Evolutionary conservation across 2,888 invertebrate species (phyloP).

Genomic region (Helleia helle): DNA sequence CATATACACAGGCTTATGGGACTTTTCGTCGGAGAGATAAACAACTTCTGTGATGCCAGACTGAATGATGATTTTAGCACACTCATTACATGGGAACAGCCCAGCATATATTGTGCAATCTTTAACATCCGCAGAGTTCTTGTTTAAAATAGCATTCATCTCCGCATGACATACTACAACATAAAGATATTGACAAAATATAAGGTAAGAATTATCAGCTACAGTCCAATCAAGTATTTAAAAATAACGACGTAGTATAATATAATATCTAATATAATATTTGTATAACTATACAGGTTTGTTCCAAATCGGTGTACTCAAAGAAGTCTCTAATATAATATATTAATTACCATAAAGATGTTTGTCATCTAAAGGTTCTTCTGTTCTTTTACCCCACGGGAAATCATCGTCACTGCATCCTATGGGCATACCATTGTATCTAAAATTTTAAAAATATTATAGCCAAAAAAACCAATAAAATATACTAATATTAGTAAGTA

Average conservation of each 20-base stretch:
- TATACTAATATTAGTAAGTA: no score
- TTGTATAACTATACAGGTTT: no score
- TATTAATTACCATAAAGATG: conserved; percentile 82
- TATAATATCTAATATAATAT: no score
- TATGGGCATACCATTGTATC: conserved; percentile 96
- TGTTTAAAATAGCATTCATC: conserved; percentile 96
- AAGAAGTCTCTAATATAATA: background rate
- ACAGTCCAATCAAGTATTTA: background rate
- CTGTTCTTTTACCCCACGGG: conserved; percentile 86
- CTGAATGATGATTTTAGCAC: conserved; percentile 97
- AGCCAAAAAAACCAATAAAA: background rate
- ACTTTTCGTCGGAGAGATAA: conserved; percentile 89
- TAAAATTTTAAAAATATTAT: conserved; percentile 26
- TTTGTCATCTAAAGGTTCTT: conserved; percentile 81
- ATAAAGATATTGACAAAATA: no score
- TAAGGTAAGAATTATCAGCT: no score
- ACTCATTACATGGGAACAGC: conserved; percentile 97
- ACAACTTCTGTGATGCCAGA: conserved; percentile 86
- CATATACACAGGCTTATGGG: conserved; percentile 76
- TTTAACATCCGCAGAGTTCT: conserved; percentile 83
- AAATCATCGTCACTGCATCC: conserved; percentile 91
- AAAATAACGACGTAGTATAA: no score
- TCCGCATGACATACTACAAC: conserved; percentile 96
- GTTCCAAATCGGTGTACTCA: background rate
- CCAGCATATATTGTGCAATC: conserved; percentile 90